These are phyloP conservation scores for Meriones psammophilus DNA, from an alignment of 2,797 vertebrate species.

Conservation along the genomic window DNA sequence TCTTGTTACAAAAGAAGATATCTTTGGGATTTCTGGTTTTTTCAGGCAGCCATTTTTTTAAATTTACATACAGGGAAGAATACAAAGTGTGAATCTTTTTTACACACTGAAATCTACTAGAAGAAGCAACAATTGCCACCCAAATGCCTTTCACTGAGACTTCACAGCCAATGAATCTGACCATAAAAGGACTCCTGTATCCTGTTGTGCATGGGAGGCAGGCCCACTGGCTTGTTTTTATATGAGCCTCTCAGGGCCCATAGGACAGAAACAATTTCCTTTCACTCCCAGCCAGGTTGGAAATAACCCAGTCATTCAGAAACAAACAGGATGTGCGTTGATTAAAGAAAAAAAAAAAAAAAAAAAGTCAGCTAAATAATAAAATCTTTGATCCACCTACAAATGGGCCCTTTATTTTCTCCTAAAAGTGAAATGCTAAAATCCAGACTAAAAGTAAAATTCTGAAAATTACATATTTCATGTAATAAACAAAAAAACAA, in stretches of 20 bases:
- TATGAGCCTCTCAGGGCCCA: conserved; percentile 64
- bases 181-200: conserved; percentile 70
- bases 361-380: conserved; percentile 71
- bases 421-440: conserved; percentile 39
- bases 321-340: conserved; percentile 80
- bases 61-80: background rate
- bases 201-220: background rate
- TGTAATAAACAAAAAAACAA: conserved; percentile 34
- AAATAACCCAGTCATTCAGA: conserved; percentile 80
- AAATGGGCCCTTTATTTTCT: conserved; percentile 53
- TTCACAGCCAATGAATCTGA: background rate
- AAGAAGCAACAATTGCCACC: background rate
- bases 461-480: conserved; percentile 18
- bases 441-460: conserved; percentile 55
- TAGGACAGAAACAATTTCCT: conserved; percentile 79
- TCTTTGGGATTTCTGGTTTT: conserved; percentile 32
- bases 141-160: conserved; percentile 34
- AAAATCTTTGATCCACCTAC: conserved; percentile 75
- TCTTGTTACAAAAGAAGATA: conserved; percentile 8
- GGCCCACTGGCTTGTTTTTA: conserved; percentile 60
- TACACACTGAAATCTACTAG: background rate
- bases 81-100: conserved; percentile 28
- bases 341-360: conserved; percentile 22
- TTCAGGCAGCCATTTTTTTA: background rate
- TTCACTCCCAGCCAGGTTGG: conserved; percentile 80